These are phyloP conservation scores for Idaea biselata DNA, from an alignment of 2,888 invertebrate genomes.

Conservation along the genomic window DNA sequence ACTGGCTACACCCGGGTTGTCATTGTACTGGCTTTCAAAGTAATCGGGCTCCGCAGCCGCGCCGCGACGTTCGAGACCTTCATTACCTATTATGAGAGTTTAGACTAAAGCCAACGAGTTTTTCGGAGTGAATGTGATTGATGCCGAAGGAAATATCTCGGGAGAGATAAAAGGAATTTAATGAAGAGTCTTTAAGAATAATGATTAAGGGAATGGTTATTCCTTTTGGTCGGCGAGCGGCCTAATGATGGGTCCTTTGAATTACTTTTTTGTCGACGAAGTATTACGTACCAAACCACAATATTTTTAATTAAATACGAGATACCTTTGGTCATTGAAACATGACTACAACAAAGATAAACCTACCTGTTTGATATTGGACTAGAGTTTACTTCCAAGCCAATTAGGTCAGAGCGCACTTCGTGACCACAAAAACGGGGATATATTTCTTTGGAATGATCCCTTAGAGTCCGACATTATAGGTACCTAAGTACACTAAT, in stretches of 20 bases:
- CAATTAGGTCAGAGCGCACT: conserved; percentile 4
- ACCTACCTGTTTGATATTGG: conserved; percentile 5
- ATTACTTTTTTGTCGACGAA: conserved; percentile 67
- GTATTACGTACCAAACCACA: conserved; percentile 54
- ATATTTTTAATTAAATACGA: conserved; percentile 61
- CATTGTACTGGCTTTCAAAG: conserved; percentile 75
- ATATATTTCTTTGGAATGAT: conserved; percentile 17
- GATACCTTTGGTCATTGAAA: conserved; percentile 17
- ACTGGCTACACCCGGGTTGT: conserved; percentile 71
- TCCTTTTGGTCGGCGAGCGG: conserved; percentile 67
- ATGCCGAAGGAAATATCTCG: conserved; percentile 78
- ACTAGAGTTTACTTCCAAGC: neutral
- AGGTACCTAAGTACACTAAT: conserved; percentile 19
- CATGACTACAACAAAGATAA: conserved; percentile 10
- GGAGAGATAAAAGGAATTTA: conserved; percentile 80
- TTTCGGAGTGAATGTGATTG: conserved; percentile 80
- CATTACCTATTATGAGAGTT: conserved; percentile 81
- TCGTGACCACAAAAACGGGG: conserved; percentile 14
- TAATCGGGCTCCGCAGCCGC: conserved; percentile 74
- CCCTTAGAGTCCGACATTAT: conserved; percentile 17
- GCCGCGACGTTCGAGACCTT: conserved; percentile 73
- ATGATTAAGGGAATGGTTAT: conserved; percentile 80
- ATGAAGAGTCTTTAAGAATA: conserved; percentile 81
- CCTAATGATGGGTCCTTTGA: conserved; percentile 76
- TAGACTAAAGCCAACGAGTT: conserved; percentile 80